Percentiles rank a stretch among this genome's conserved stretches.
Conservation (phyloP, 2,797 vertebrate species). For the Rhynchotus rufescens region DNA sequence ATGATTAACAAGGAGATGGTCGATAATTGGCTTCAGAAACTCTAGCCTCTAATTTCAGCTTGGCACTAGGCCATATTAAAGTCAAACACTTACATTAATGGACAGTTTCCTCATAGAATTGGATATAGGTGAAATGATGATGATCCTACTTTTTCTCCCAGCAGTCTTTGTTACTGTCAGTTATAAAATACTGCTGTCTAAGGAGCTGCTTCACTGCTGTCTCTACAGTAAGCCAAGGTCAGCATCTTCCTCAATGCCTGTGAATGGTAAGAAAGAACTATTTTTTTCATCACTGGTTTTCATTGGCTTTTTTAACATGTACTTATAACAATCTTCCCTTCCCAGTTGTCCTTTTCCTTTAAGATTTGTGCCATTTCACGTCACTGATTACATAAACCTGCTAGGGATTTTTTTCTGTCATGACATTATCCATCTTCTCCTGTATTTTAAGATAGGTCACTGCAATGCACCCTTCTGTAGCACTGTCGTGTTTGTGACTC, state of each 20-base stretch:
- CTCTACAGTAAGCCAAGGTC: neutral
- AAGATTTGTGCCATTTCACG: neutral
- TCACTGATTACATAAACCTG: neutral
- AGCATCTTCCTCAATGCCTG: neutral
- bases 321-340: neutral
- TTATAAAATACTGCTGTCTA: conserved; percentile 5
- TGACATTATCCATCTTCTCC: neutral
- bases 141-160: neutral
- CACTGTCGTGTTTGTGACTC: neutral
- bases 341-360: neutral
- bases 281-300: neutral
- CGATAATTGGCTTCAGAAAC: conserved; percentile 17
- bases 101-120: neutral
- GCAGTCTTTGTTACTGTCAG: conserved; percentile 10
- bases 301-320: neutral
- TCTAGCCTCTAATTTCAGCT: neutral
- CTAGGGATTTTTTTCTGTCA: neutral
- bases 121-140: neutral
- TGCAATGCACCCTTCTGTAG: neutral
- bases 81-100: neutral
- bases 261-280: neutral
- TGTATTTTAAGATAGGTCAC: neutral
- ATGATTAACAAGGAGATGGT: neutral
- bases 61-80: neutral
- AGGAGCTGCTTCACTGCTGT: neutral